Evolutionary conservation across 35 echinoderm and acorn worm genomes (phyloP).

Genomic region (Ophioderma brevispina): DNA sequence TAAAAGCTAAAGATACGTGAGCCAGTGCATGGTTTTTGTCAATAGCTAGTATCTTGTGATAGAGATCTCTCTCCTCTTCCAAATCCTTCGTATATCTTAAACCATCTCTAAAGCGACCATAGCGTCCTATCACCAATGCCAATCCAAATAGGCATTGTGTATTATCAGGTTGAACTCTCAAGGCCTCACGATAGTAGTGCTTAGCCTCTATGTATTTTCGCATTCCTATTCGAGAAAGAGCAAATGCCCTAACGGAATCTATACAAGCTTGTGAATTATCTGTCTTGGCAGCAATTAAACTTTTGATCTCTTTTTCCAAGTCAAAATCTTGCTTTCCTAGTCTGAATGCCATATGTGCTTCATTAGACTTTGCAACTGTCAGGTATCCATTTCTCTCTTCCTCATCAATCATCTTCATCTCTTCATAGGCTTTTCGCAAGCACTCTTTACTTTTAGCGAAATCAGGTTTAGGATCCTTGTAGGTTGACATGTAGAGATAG

Average conservation of each 20-base stretch:
- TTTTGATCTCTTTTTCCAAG: background rate
- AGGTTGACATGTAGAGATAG: background rate
- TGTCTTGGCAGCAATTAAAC: background rate
- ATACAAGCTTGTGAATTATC: background rate
- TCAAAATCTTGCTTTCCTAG: background rate
- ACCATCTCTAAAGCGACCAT: background rate
- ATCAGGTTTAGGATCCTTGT: background rate
- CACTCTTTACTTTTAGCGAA: background rate
- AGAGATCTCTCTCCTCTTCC: background rate
- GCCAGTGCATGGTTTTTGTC: background rate
- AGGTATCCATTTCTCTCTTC: background rate
- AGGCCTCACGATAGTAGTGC: background rate
- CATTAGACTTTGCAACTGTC: background rate
- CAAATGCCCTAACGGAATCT: background rate
- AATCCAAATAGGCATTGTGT: background rate
- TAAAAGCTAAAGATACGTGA: background rate
- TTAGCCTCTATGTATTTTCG: background rate
- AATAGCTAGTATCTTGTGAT: background rate
- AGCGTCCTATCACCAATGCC: background rate
- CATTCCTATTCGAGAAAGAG: background rate
- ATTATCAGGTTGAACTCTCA: background rate
- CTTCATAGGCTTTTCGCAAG: background rate
- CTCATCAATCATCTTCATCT: background rate
- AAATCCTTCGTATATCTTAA: background rate
- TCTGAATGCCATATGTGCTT: background rate